These are phyloP conservation scores for Ophthalmolycus amberensis DNA, from an alignment of 2,113 vertebrate genomes.

Conservation along the genomic window DNA sequence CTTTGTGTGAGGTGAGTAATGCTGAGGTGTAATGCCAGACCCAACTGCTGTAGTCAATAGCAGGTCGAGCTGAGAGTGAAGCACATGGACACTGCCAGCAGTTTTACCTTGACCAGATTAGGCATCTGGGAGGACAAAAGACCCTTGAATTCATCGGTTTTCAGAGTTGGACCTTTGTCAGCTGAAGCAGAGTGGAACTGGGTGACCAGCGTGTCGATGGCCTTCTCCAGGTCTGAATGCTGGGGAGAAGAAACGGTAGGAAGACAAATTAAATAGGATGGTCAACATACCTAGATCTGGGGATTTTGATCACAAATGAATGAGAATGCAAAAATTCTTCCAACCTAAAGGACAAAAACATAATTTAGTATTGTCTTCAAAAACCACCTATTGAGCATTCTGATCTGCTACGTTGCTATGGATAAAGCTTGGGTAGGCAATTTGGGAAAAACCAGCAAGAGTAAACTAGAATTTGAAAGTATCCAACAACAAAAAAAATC, in stretches of 20 bases:
- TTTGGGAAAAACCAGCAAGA: no score
- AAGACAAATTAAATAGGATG: not conserved
- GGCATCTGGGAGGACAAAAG: conserved; percentile 81
- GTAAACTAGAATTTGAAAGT: no score
- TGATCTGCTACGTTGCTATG: no score
- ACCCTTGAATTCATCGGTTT: conserved; percentile 80
- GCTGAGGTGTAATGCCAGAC: conserved; percentile 40
- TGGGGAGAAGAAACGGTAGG: conserved; percentile 24
- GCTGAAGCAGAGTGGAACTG: conserved; percentile 80
- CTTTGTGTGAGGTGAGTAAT: conserved; percentile 12
- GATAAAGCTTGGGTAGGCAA: no score
- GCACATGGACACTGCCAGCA: not conserved
- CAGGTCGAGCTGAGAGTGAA: fast-evolving
- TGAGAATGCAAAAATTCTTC: no score
- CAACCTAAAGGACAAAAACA: no score
- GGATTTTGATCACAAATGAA: not conserved
- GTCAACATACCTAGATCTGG: not conserved
- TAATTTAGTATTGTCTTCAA: no score
- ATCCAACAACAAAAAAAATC: no score
- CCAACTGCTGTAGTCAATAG: conserved; percentile 13
- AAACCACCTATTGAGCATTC: no score
- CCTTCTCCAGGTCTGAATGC: conserved; percentile 82
- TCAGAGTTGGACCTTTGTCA: conserved; percentile 74
- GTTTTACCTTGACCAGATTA: conserved; percentile 76
- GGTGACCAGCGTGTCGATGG: conserved; percentile 81